These are phyloP conservation scores for Pampusana beccarii DNA, from an alignment of 2,113 vertebrate genomes.

Conservation along the genomic window DNA sequence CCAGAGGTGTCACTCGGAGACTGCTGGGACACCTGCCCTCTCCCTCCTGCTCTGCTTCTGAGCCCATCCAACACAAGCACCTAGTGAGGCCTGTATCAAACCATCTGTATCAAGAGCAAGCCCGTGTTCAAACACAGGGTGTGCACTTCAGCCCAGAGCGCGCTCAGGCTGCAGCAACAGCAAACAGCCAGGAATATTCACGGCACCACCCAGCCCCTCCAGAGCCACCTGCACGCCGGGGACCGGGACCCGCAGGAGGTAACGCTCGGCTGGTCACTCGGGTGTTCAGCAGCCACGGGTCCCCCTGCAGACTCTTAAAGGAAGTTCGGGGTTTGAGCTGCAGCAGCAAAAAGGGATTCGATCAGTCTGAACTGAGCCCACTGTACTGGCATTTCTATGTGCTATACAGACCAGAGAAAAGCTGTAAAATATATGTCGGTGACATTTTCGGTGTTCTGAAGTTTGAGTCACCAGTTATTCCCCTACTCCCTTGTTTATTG, in stretches of 20 bases:
- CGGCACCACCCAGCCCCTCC: too few relatives aligned
- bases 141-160: too few relatives aligned
- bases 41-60: background rate
- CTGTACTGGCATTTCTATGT: background rate
- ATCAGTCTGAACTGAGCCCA: background rate
- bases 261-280: background rate
- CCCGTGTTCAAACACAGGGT: background rate
- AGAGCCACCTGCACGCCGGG: too few relatives aligned
- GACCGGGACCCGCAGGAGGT: background rate
- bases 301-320: background rate
- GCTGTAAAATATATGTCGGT: background rate
- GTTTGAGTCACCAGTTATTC: background rate
- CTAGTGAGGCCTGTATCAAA: background rate
- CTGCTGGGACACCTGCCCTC: background rate
- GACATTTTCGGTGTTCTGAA: slow-evolving; percentile 18
- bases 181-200: too few relatives aligned
- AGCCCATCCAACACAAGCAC: background rate
- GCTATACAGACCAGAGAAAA: background rate
- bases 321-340: background rate
- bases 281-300: background rate
- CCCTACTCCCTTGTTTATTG: slow-evolving; percentile 10
- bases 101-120: background rate
- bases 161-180: too few relatives aligned
- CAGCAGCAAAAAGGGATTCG: background rate
- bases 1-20: background rate